These are phyloP conservation scores for Strix uralensis DNA, from an alignment of 2,113 vertebrate species.

Conservation along the genomic window DNA sequence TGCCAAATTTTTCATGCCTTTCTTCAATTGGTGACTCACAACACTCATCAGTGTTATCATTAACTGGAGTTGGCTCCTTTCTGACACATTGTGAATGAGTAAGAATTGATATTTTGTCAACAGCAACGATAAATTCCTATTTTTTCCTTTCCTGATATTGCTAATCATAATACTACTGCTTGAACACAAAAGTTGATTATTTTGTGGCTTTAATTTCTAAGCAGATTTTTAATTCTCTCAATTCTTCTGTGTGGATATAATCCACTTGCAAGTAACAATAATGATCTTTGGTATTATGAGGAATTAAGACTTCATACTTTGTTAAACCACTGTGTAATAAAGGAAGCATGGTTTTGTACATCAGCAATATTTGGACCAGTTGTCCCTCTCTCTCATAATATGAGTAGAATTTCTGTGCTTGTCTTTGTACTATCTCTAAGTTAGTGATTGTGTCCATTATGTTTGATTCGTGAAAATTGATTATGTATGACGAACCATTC, in stretches of 20 bases:
- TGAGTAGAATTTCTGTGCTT: not conserved
- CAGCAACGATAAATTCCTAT: not conserved
- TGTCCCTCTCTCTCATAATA: not conserved
- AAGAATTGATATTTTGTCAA: not conserved
- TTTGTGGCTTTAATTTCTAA: not conserved
- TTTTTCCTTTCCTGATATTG: not conserved
- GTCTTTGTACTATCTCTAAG: not conserved
- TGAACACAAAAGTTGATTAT: not conserved
- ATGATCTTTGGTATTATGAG: not conserved
- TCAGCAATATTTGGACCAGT: not conserved
- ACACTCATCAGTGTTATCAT: not conserved
- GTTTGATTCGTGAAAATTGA: not conserved
- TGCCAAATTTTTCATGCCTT: not conserved
- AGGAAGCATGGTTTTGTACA: not conserved
- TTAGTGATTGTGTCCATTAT: not conserved
- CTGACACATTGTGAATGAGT: not conserved
- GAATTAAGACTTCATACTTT: not conserved
- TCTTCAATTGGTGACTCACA: not conserved
- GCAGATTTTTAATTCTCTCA: not conserved
- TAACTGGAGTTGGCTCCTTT: not conserved
- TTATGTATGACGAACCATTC: conserved; percentile 5
- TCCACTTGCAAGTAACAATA: not conserved
- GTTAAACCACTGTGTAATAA: not conserved
- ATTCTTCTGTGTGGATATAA: not conserved
- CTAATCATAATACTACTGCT: not conserved